Evolutionary conservation across 2,113 vertebrate species (phyloP).

Genomic region (Megalops atlanticus): DNA sequence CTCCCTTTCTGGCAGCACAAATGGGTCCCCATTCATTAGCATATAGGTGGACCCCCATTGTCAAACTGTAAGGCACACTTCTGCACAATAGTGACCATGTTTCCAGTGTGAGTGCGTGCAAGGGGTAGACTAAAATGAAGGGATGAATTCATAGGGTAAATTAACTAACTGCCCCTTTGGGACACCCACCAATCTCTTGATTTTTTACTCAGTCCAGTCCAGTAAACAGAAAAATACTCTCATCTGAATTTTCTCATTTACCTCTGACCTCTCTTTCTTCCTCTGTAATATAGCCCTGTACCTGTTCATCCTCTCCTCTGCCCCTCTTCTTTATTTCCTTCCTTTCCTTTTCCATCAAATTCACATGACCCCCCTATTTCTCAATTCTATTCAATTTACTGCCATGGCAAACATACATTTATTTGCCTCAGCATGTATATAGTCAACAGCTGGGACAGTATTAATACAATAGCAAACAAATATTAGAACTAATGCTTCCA

Average conservation of each 20-base stretch:
- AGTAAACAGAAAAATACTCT: no score
- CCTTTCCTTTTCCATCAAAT: not conserved
- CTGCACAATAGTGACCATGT: conserved; percentile 52
- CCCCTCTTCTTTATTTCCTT: not conserved
- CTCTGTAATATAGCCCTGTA: not conserved
- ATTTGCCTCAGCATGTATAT: not conserved
- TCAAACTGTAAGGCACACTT: conserved; percentile 53
- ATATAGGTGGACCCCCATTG: conserved; percentile 65
- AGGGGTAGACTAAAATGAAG: conserved; percentile 34
- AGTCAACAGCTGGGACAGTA: not conserved
- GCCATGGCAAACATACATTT: not conserved
- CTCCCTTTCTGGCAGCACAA: conserved; percentile 12
- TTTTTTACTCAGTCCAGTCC: not conserved
- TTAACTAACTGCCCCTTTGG: conserved; percentile 57
- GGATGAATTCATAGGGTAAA: conserved; percentile 64
- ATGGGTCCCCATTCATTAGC: conserved; percentile 53
- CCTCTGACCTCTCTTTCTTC: not conserved
- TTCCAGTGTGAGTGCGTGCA: conserved; percentile 45
- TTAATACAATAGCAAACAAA: not conserved
- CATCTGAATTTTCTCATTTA: no score
- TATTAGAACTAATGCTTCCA: not conserved
- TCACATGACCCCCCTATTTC: not conserved
- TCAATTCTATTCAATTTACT: not conserved
- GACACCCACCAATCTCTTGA: not conserved
- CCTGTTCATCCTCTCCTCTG: not conserved